Evolutionary conservation across 2,797 vertebrate species (phyloP).

Genomic region (Propithecus deckenii): DNA sequence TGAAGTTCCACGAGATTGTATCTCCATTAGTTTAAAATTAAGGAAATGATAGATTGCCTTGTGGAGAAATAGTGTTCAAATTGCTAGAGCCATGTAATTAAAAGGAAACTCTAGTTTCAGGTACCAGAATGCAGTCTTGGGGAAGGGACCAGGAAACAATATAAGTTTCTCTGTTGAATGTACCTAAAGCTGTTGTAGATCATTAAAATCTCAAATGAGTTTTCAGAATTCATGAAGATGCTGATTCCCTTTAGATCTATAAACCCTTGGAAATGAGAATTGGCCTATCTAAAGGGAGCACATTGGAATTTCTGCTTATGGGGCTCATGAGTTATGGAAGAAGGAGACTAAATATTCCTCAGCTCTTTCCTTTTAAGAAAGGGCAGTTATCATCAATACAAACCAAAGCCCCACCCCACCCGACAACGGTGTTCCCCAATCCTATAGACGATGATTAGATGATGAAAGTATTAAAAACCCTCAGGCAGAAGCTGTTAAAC

Average conservation of each 20-base stretch:
- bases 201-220: background rate
- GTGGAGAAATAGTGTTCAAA: background rate
- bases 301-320: background rate
- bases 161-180: background rate
- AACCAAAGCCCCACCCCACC: background rate
- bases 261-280: background rate
- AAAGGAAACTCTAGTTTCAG: background rate
- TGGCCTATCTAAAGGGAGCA: background rate
- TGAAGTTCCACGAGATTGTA: background rate
- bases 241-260: background rate
- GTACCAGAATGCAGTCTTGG: background rate
- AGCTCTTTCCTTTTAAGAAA: background rate
- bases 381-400: background rate
- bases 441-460: background rate
- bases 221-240: conserved; percentile 43
- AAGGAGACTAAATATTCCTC: background rate
- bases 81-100: background rate
- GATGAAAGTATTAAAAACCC: background rate
- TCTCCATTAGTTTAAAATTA: conserved; percentile 27
- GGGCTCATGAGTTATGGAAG: background rate
- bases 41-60: background rate
- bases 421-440: background rate
- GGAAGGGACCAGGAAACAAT: background rate
- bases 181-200: background rate
- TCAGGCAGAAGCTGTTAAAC: background rate